Evolutionary conservation across 2,113 vertebrate genomes (phyloP), one percentile per base, ranked within the genome.

Genomic region (Caranx melampygus): DNA sequence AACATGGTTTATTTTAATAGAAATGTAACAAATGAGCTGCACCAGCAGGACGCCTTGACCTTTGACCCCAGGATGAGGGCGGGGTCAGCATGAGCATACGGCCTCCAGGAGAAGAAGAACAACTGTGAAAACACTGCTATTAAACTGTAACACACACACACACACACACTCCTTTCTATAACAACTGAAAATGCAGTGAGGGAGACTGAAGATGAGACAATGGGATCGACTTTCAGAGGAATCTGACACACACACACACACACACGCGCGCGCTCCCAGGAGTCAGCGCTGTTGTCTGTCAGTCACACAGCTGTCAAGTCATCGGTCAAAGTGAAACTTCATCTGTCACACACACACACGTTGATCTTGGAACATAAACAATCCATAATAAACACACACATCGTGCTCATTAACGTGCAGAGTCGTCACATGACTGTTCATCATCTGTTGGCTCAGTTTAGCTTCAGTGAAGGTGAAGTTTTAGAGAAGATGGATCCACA

Each of bases 81-180:
- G 31, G 35, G 52, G 75, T 70, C 40, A 16, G 14, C 26, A 0
- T 47, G 15, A 73, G 72, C 72, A 49, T 37, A 10, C 26, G 15
- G 37, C 35, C 44, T n/a, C 63, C 61, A 80, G 72, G 34, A 77
- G 40, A 49, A 65, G 78, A 44, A 26, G 16, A 72, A 52, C 89
- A 89, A 91, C 89, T 89, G 89, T 83, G 75, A 79, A 85, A 90
- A 89, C 89, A 88, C 8, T 44, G 18, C 58, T 21, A 60, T 51
- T 69, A 37, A 62, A 88, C 78, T 90, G 67, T 84, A 58, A 63
- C 4, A 3, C 21, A 31, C 15, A 42, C 33, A 31, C 15, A 42
- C 33, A 26, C 26, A 26, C 26, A 26, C 16, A 63, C 47, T 3
- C 3, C 6, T 2, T 6, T 7, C 21, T 2, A 33, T 18, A 65